Evolutionary conservation across 2,113 vertebrate species (phyloP).

Genomic region (Apaloderma vittatum): DNA sequence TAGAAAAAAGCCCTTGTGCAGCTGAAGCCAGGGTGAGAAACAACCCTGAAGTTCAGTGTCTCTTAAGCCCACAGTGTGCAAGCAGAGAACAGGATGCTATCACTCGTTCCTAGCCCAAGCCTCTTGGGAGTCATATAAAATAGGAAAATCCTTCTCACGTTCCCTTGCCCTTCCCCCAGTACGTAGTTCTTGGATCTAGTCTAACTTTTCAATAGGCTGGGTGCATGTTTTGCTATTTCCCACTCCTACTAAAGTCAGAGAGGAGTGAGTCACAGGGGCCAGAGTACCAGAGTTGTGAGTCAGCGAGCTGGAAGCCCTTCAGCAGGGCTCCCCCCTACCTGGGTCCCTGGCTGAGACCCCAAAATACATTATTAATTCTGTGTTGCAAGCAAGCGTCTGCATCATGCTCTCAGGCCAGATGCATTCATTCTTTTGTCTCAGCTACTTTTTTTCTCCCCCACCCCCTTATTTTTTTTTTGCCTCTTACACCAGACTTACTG

Average conservation of each 20-base stretch:
- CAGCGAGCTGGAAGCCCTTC: conserved; percentile 22
- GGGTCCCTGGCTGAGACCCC: not conserved
- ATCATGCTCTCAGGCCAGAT: not conserved
- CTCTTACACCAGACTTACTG: not conserved
- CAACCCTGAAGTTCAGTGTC: not conserved
- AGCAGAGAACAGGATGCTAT: not conserved
- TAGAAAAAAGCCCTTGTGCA: not conserved
- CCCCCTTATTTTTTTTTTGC: not conserved
- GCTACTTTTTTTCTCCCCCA: not conserved
- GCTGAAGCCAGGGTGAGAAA: not conserved
- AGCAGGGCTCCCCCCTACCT: not conserved
- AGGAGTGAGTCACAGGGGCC: conserved; percentile 9
- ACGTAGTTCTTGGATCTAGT: not conserved
- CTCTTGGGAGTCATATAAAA: not conserved
- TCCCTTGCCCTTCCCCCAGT: not conserved
- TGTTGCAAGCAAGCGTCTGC: not conserved
- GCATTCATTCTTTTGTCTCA: not conserved
- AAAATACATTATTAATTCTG: not conserved
- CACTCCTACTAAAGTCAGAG: not conserved
- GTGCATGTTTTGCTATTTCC: not conserved
- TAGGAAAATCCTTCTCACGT: conserved; percentile 35
- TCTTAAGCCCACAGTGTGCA: not conserved
- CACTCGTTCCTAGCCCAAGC: not conserved
- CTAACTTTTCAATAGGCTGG: not conserved
- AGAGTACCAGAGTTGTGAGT: not conserved